Evolutionary conservation across 2,888 invertebrate species (phyloP), one percentile per base, ranked within the genome.

Genomic region (Dolichopus griseipennis): DNA sequence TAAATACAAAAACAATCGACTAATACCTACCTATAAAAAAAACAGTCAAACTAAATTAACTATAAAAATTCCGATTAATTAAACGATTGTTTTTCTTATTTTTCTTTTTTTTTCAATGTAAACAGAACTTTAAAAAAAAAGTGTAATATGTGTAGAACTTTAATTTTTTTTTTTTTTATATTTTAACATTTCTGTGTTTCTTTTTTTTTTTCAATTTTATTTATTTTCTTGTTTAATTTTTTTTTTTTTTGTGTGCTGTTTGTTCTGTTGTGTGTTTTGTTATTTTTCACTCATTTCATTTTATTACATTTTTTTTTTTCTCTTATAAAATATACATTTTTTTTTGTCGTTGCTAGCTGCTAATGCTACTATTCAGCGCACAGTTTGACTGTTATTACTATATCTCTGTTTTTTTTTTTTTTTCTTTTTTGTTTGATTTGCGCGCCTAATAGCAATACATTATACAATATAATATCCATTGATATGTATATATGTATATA

Each of bases 231-330:
- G 70, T 62, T 64, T 41, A 68, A 68, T 41, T 64, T 67, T 65
- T 41, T 66, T 67, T 34, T 21, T 67, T 34, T 61, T 64, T 41
- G n/a, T n/a, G n/a, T n/a, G n/a, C n/a, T n/a, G n/a, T n/a, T 5
- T 27, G 27, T 27, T 27, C 3, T 27, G 27, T 5, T 27, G 27
- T 27, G 41, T 65, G 18, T 67, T 62, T 65, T 22, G 64, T 66
- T 64, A 67, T 67, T 70, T 67, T 67, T 67, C 68, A 70, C 21
- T 20, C 20, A 64, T 70, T 67, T 70, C 66, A 67, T 69, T 70
- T 71, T 69, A 65, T 66, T 70, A 65, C 68, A 20, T 4, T 37
- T 37, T 65, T 70, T 68, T 64, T 52, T 67, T 67, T 12, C 66
- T 67, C 20, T 12, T 8, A 61, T 65, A 65, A n/a, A n/a, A n/a